phyloP scores from a whole-genome alignment of 2,113 vertebrate genomes.

The Paracanthobrama guichenoti region DNA sequence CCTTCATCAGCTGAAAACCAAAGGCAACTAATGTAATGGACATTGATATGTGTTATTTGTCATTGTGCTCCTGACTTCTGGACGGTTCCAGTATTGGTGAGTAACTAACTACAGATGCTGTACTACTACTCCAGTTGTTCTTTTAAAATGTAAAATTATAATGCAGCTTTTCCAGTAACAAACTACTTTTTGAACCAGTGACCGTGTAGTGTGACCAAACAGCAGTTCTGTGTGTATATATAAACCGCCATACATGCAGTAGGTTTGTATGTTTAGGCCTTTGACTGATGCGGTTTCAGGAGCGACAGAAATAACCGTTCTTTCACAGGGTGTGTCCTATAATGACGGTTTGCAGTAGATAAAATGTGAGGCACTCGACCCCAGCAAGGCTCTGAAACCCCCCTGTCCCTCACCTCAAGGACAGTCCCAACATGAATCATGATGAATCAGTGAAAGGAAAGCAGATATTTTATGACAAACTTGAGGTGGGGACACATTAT shows the following conservation, averaged over 20 bases:
- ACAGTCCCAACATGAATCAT: background rate
- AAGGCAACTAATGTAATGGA: slow-evolving; percentile 66
- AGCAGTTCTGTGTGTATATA: background rate
- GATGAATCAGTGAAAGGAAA: background rate
- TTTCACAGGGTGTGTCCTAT: slow-evolving; percentile 2
- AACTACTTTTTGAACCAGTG: background rate
- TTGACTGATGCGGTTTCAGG: background rate
- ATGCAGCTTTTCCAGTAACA: background rate
- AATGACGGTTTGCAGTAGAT: slow-evolving; percentile 23
- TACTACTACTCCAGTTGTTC: background rate
- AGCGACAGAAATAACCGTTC: slow-evolving; percentile 32
- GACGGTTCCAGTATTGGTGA: background rate
- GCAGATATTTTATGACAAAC: background rate
- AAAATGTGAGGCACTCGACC: slow-evolving; percentile 26
- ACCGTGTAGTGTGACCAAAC: slow-evolving; percentile 1
- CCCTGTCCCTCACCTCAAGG: slow-evolving; percentile 1
- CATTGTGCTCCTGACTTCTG: slow-evolving; percentile 53
- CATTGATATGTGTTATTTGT: slow-evolving; percentile 69
- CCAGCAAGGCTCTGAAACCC: slow-evolving; percentile 12
- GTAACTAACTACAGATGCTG: background rate
- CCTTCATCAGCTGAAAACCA: slow-evolving; percentile 67
- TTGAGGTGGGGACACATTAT: background rate
- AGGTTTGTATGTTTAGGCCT: background rate
- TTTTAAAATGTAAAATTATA: background rate
- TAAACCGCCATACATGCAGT: background rate